Evolutionary conservation across 1,140 invertebrate species (phyloP), one percentile per base, ranked within the genome.

Genomic region (Procambarus virginalis): DNA sequence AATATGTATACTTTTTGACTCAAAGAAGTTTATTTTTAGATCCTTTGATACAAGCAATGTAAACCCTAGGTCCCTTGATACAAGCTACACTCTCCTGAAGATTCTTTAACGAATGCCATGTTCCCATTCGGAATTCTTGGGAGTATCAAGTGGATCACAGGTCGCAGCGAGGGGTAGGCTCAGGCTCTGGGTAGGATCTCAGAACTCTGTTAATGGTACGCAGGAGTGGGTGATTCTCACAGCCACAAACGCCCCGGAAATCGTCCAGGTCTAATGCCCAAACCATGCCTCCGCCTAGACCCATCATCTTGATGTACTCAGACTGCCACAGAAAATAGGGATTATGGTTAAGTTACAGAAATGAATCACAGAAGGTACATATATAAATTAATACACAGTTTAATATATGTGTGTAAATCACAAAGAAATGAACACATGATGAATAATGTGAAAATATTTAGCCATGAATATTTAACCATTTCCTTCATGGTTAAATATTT

Each of bases 221-320:
- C 0, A 98, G 93, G 60, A 98, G 93, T 2, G 97, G 97, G 93
- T 96, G 97, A 6, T 95, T 95, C 79, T 93, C 93, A 81, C 96
- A 93, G 79, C 92, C 92, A 90, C 94, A 96, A 93, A 94, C 95
- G 93, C 96, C 96, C 60, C 94, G 95, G 92, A 97, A 97, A 93
- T 98, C 97, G 93, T 98, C 97, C 83, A 98, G 95, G 94, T 98
- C 97, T 0, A 98, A 93, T 0, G 97, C 96, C 97, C 97, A 98
- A 4, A 97, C 95, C 97, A 98, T 98, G 22, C 96, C 96, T 55
- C 97, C 97, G 6, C 96, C 97, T 0, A 92, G 86, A 20, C 86
- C 89, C 86, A 93, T 92, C 17, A 91, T 79, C 49, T 92, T 92
- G 45, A 86, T 84, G 83, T 91, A 93, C 64, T 95, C 93, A 0